Conservation (phyloP, 2,113 vertebrate genomes). For the Circaetus cinerascens region DNA sequence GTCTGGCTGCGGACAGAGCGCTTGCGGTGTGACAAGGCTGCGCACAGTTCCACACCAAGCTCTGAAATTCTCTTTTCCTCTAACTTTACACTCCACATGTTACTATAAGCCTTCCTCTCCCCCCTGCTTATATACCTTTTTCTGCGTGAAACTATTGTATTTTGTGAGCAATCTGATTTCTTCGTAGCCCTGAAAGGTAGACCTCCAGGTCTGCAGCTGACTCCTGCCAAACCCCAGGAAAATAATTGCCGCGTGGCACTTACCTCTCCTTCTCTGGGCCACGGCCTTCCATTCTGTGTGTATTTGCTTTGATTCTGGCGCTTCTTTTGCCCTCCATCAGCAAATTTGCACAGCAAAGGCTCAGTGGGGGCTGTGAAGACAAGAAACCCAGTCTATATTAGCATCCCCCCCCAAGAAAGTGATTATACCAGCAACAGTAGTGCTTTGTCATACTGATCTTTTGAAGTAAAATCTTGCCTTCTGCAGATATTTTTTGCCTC, state of each 20-base stretch:
- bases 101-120: background rate
- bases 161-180: background rate
- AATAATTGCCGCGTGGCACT: constrained; percentile 56
- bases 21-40: background rate
- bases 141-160: background rate
- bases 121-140: background rate
- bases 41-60: background rate
- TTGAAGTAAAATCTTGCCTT: constrained; percentile 74
- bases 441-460: constrained; percentile 70
- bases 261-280: constrained; percentile 97
- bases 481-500: constrained; percentile 75
- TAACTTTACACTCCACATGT: background rate
- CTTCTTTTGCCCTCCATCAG: constrained; percentile 97
- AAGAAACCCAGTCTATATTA: constrained; percentile 75
- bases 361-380: constrained; percentile 88
- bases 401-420: constrained; percentile 59
- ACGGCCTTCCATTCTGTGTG: constrained; percentile 93
- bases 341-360: constrained; percentile 98
- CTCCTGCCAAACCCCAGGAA: background rate
- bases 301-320: constrained; percentile 98
- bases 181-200: background rate
- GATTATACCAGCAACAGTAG: constrained; percentile 65
- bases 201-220: background rate
- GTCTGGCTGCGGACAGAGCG: background rate
- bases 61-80: background rate